A percentile compares a stretch with the other conserved stretches of the same genome.
These are phyloP conservation scores for Chauna torquata DNA, from an alignment of 2,113 vertebrate species.

Conservation along the genomic window DNA sequence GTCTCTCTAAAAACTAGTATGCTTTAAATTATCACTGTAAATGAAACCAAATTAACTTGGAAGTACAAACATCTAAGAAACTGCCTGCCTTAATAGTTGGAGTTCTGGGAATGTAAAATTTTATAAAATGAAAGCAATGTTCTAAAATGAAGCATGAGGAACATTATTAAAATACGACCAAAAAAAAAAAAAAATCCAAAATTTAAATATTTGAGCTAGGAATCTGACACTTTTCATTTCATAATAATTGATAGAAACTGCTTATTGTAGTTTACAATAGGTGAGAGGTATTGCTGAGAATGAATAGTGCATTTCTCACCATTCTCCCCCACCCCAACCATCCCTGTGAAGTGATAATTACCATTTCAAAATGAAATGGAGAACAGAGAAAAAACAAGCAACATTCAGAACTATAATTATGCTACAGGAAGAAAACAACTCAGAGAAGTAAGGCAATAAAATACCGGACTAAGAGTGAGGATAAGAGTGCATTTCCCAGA, in stretches of 20 bases:
- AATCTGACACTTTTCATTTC: conserved; percentile 15
- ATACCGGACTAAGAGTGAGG: background rate
- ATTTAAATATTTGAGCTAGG: background rate
- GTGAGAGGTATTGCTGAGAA: conserved; percentile 58
- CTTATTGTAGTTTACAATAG: conserved; percentile 1
- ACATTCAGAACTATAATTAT: background rate
- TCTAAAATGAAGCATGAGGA: background rate
- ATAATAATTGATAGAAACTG: background rate
- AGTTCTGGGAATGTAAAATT: background rate
- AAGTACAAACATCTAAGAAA: background rate
- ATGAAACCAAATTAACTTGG: background rate
- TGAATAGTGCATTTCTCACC: conserved; percentile 18
- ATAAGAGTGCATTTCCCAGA: background rate
- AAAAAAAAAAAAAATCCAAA: background rate
- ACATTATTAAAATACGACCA: background rate
- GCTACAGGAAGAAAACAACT: background rate
- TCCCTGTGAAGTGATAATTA: conserved; percentile 60
- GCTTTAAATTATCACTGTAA: background rate
- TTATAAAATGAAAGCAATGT: background rate
- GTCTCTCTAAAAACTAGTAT: background rate
- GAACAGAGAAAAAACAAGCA: background rate
- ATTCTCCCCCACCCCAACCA: background rate
- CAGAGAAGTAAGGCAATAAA: background rate
- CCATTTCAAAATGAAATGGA: conserved; percentile 43
- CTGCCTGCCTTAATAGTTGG: background rate